Base-by-base conservation (phyloP, 1,140 invertebrate genomes). In the Microplitis demolitor region DNA sequence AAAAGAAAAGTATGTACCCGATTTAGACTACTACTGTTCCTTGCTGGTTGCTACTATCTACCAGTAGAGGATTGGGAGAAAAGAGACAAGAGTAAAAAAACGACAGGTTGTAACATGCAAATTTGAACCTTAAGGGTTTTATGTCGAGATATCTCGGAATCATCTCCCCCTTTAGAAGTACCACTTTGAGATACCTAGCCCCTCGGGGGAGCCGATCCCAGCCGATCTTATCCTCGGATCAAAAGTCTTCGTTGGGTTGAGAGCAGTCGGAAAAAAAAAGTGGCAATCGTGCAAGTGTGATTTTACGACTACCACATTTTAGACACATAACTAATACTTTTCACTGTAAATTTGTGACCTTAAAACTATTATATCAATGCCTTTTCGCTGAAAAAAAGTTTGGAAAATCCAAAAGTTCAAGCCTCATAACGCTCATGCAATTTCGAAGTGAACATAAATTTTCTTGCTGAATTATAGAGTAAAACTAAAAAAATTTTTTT, bases 71-170 rank as follows among this genome's bases (percentile, higher is more conserved):
- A 45, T 45, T 58, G 56, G 16, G 16, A 58, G 56, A 54, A 69
- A 69, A 73, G 74, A 73, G 81, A 81, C 76, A 76, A 75, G 72
- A 75, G 54, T 70, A 45, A 45, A 75, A 73, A 76, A 37, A 72
- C 72, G 74, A 74, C 69, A 79, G 78, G 83, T 85, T 85, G 85
- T 86, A 86, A 86, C 84, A 87, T 87, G 85, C 85, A 87, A 86
- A 86, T 87, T 86, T 85, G 80, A 85, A 86, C 85, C 84, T 85
- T 83, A 85, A 85, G 80, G 85, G 81, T 87, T 87, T 87, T 87
- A 87, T 87, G 85, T 87, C 83, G 78, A 76, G 83, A 85, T 87
- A 87, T 87, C 85, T 83, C 78, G 78, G 84, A 84, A 85, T 85
- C 84, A 84, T 84, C 79, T 80, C 76, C 75, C 77, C 76, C 79